These are phyloP conservation scores for Aspidiotus rigidus DNA, from an alignment of 2,888 invertebrate genomes.

Conservation along the genomic window DNA sequence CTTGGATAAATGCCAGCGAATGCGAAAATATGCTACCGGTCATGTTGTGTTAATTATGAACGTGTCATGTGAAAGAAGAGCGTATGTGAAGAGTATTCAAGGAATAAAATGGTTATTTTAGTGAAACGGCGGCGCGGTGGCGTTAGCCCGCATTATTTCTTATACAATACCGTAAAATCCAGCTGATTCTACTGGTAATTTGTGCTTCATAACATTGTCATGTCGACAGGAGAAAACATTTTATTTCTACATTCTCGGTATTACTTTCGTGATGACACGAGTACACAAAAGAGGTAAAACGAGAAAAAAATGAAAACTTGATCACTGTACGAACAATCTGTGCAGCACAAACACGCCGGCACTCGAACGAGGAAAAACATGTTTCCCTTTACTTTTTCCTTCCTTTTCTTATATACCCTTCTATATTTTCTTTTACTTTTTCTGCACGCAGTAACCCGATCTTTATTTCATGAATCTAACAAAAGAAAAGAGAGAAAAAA, in stretches of 20 bases:
- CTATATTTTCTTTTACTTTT: not conserved
- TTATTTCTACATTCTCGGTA: too few species aligned
- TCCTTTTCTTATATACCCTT: not conserved
- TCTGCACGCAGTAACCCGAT: not conserved
- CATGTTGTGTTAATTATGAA: not conserved
- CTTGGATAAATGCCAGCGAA: not conserved
- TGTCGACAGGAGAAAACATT: too few species aligned
- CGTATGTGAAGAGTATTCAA: too few species aligned
- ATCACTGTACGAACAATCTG: not conserved
- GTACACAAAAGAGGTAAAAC: not conserved
- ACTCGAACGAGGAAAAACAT: not conserved
- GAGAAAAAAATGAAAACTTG: not conserved
- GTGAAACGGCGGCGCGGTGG: too few species aligned
- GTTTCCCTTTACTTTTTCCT: not conserved
- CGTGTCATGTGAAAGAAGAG: too few species aligned
- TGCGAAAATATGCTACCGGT: slow-evolving; percentile 2
- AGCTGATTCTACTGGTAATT: too few species aligned
- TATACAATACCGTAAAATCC: too few species aligned
- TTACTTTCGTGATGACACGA: too few species aligned
- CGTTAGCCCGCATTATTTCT: too few species aligned
- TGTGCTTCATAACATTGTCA: too few species aligned
- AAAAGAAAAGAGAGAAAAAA: not conserved
- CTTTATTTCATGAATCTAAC: not conserved
- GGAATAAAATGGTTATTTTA: too few species aligned
- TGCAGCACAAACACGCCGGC: not conserved